phyloP scores from a whole-genome alignment of 2,113 vertebrate species.

The Macrotus californicus region DNA sequence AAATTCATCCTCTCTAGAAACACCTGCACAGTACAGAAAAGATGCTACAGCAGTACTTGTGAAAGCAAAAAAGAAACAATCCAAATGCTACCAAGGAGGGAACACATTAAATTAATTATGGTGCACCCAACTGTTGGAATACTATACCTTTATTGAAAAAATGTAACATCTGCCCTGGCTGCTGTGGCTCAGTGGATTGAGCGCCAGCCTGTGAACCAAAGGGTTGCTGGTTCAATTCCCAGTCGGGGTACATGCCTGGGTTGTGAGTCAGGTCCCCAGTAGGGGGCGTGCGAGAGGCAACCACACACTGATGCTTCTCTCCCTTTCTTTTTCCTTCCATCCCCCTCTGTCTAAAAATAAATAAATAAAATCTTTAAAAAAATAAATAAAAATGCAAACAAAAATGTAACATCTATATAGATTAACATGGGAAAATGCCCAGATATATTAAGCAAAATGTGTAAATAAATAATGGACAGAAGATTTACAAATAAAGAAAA shows the following conservation, averaged over 20 bases:
- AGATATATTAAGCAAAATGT: background rate
- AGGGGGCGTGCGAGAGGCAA: too few relatives aligned
- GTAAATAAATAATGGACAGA: background rate
- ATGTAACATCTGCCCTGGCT: background rate
- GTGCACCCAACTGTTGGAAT: background rate
- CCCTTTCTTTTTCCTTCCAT: too few relatives aligned
- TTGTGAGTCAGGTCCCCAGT: too few relatives aligned
- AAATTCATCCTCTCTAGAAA: background rate
- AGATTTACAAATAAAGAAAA: background rate
- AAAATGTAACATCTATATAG: background rate
- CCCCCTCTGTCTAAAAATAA: too few relatives aligned
- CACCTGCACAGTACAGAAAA: background rate
- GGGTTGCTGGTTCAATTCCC: too few relatives aligned
- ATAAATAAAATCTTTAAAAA: too few relatives aligned
- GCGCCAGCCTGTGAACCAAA: too few relatives aligned
- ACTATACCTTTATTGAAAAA: background rate
- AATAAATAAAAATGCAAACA: background rate
- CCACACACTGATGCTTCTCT: too few relatives aligned
- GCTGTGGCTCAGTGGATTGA: too few relatives aligned
- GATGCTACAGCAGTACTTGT: background rate
- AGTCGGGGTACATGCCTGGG: too few relatives aligned
- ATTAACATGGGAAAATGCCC: background rate
- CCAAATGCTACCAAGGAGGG: background rate
- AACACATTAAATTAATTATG: background rate
- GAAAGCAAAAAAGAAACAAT: background rate